Percentiles rank a stretch among this genome's conserved stretches.
These are phyloP conservation scores for Platynereis dumerilii DNA, from an alignment of 2,888 invertebrate genomes.

Conservation along the genomic window DNA sequence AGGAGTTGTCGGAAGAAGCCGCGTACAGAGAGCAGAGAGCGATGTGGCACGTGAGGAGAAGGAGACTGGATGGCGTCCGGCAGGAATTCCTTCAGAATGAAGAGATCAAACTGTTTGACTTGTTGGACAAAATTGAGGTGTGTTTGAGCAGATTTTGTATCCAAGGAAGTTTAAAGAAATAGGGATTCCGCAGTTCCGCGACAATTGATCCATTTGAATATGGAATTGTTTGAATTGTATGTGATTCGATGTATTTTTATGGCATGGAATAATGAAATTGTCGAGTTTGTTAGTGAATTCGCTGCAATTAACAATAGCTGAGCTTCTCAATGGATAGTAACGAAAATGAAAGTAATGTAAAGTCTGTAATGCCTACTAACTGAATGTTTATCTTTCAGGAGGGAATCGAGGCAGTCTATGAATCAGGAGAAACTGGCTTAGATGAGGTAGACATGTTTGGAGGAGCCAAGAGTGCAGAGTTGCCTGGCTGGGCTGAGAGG, in stretches of 20 bases:
- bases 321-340: no score
- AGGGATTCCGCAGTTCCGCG: no score
- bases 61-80: constrained; percentile 46
- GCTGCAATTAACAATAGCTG: no score
- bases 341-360: no score
- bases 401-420: no score
- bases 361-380: no score
- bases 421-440: neutral
- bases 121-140: neutral
- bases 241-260: no score
- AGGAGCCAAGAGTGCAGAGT: neutral
- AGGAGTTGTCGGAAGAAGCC: constrained; percentile 53
- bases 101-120: constrained; percentile 26
- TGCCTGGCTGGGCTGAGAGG: constrained; percentile 14
- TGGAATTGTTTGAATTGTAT: no score
- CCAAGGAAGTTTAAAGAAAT: neutral
- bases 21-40: constrained; percentile 55
- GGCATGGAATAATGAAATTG: no score
- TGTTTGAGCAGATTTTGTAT: neutral
- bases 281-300: no score
- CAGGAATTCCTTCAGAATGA: constrained; percentile 45
- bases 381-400: no score
- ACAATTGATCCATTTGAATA: no score
- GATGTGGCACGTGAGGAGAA: constrained; percentile 54
- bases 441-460: neutral